Base-by-base conservation (phyloP, 2,888 invertebrate species). In the Hartigia nigra region DNA sequence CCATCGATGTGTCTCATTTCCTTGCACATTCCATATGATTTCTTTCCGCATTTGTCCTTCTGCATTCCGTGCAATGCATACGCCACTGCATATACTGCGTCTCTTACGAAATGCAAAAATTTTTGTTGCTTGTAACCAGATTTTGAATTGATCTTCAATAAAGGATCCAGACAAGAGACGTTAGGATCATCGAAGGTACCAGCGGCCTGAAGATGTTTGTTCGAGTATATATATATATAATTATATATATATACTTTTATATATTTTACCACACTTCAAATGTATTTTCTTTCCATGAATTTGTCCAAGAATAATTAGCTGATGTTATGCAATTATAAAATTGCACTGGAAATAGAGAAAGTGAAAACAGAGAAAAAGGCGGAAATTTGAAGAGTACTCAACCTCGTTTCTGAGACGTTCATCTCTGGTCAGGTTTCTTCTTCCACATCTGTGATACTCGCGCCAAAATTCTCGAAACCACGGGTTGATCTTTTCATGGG, bases 381-480 rank as follows among this genome's bases (percentile, higher is more conserved):
- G 23, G 5, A 55, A 55, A 55, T 55, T 55, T 4, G 0, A 55
- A 14, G 9, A 23, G 1, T 0, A 55, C 23, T 55, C 4, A 55
- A 55, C 39, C 39, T 55, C 23, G 1, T 14, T 4, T 23, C 5
- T 55, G 23, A 14, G 39, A 55, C 76, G 77, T 31, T 12, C 74
- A 12, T 3, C 31, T 14, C 31, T 31, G 37, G 77, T 72, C 3
- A 35, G 34, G 23, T 78, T 76, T 76, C n/a, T 75, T 14, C 70
- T 77, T 5, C 77, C 82, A 77, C 89, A 88, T 34, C 83, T 86
- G 83, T 92, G 90, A 84, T 92, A 90, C 74, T 92, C 91, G 69
- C 89, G 90, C 93, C 93, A 93, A 84, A 92, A 93, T 82, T 93
- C 93, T 0, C 86, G 76, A 80, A 93, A 93, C 94, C 94, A 94